Conservation (phyloP, 2,888 invertebrate genomes). For the Drosophila dives region DNA sequence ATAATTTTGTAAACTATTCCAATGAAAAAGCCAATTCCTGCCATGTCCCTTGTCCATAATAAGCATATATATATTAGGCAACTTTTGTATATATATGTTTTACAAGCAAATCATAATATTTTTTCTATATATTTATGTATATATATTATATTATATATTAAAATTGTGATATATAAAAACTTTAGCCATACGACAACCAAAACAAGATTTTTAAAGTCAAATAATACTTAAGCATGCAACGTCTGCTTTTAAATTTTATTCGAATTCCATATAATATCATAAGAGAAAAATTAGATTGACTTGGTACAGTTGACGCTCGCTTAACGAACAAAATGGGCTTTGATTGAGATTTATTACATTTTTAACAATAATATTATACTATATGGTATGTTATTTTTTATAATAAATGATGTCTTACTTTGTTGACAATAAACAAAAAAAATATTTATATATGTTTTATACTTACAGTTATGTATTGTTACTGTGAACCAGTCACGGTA, state of each 20-base stretch:
- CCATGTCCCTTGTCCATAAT: conserved; percentile 32
- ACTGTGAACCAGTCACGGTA: background rate
- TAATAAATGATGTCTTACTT: background rate
- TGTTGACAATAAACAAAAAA: background rate
- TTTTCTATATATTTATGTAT: background rate
- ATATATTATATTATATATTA: too few relatives aligned
- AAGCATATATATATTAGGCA: conserved; percentile 4
- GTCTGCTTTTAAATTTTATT: background rate
- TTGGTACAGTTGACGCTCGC: background rate
- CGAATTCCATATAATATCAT: background rate
- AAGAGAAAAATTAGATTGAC: too few relatives aligned
- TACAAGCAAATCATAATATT: conserved; percentile 7
- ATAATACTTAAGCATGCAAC: background rate
- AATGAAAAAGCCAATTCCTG: conserved; percentile 36
- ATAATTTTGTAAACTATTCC: conserved; percentile 14
- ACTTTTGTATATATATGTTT: conserved; percentile 14
- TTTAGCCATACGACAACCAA: background rate
- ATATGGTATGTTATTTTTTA: background rate
- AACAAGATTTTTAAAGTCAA: background rate
- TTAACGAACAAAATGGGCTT: background rate
- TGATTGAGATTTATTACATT: background rate
- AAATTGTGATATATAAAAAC: conserved; percentile 42
- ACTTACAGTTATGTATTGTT: background rate
- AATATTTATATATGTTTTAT: background rate
- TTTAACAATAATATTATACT: background rate